These are phyloP conservation scores for Petrocephalus schoutedeni DNA, from an alignment of 2,797 vertebrate species.

Conservation along the genomic window DNA sequence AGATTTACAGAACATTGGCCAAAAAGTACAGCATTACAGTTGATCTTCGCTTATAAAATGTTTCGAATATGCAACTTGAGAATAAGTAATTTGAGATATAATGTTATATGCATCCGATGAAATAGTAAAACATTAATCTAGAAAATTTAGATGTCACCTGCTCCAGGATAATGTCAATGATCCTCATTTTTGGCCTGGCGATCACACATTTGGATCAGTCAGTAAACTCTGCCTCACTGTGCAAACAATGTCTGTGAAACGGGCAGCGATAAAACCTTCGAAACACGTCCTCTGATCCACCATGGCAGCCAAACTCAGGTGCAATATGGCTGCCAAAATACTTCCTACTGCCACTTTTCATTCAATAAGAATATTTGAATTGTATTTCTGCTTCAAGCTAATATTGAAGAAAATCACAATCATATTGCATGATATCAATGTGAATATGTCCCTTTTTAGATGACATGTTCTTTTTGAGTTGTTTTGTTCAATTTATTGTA, in stretches of 20 bases:
- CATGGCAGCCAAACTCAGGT: background rate
- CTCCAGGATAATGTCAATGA: background rate
- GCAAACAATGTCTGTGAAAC: background rate
- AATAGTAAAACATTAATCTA: conserved; percentile 13
- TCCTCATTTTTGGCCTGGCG: background rate
- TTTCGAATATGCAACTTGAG: background rate
- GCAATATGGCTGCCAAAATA: background rate
- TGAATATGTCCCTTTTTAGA: too few relatives aligned
- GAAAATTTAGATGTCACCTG: background rate
- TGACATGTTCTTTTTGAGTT: background rate
- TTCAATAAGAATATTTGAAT: background rate
- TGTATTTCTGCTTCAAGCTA: background rate
- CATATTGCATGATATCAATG: background rate
- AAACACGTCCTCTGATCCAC: background rate
- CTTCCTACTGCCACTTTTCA: background rate
- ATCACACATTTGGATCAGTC: background rate
- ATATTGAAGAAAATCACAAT: background rate
- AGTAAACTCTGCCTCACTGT: background rate
- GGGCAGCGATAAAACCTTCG: background rate
- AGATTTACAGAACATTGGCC: background rate
- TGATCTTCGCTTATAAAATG: background rate
- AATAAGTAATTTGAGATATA: background rate
- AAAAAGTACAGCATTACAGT: background rate
- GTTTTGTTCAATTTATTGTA: background rate
- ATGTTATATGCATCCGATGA: background rate